These are phyloP conservation scores for Rana temporaria DNA, from an alignment of 2,113 vertebrate species.

Conservation along the genomic window DNA sequence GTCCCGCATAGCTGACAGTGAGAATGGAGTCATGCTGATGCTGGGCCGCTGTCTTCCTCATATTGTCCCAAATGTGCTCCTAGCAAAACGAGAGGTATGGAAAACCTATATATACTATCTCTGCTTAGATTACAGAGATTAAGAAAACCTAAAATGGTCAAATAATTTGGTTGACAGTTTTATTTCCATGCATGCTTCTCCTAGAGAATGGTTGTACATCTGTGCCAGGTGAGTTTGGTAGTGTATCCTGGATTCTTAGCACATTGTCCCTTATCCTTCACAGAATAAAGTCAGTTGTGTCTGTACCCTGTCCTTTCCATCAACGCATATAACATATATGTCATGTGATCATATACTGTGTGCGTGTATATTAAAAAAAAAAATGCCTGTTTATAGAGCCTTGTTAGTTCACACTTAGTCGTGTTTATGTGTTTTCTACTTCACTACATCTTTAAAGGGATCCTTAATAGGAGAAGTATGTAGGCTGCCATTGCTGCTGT, in stretches of 20 bases:
- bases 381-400: too few relatives aligned
- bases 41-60: slow-evolving; percentile 96
- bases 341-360: too few relatives aligned
- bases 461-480: too few relatives aligned
- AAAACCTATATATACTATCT: slow-evolving; percentile 5
- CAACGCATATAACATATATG: not conserved
- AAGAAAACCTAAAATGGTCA: slow-evolving; percentile 43
- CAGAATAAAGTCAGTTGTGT: slow-evolving; percentile 58
- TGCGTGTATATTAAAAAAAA: too few relatives aligned
- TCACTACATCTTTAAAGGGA: too few relatives aligned
- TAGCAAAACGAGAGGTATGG: slow-evolving; percentile 96
- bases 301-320: not conserved
- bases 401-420: too few relatives aligned
- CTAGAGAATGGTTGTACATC: slow-evolving; percentile 98
- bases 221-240: slow-evolving; percentile 95
- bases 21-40: slow-evolving; percentile 96
- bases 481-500: too few relatives aligned
- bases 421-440: too few relatives aligned
- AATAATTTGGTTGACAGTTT: slow-evolving; percentile 76
- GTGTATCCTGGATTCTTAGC: slow-evolving; percentile 68
- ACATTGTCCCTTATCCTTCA: slow-evolving; percentile 65
- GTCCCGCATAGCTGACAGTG: slow-evolving; percentile 94
- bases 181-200: slow-evolving; percentile 94
- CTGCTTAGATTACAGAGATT: slow-evolving; percentile 26
- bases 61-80: slow-evolving; percentile 96